Base-by-base conservation (phyloP, 2,797 vertebrate species). In the Buphagus erythrorhynchus region DNA sequence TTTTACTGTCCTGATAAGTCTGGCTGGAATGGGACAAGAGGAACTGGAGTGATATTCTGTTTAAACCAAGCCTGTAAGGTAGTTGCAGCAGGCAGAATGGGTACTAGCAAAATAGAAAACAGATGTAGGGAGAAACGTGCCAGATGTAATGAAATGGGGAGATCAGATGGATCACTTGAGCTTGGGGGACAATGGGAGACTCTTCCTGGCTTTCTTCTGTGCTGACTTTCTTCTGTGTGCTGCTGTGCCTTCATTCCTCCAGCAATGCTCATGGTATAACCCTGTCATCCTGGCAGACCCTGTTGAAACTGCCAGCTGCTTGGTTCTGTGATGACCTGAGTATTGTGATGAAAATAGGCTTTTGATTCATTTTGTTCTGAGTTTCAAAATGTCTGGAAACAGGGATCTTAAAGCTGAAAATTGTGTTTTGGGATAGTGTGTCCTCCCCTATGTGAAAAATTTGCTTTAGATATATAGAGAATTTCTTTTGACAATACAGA, bases 1-100 rank as follows among this genome's bases (percentile, higher is more conserved):
- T 87, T 87, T 89, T 91, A 18, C 40, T 94, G n/a, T 68, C 20
- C 40, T 73, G 42, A 3, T 68, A 72, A 80, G n/a, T 65, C 54
- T 85, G 42, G 2, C 40, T 82, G 71, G 63, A 89, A 48, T 5
- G 21, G 51, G 33, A 59, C 43, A 31, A 74, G 75, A 72, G 25
- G 52, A 38, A 57, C 42, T 74, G 38, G 52, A 65, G 57, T 77
- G 65, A 65, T 65, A 16, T 11, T 87, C 57, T 73, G 18, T 74
- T 87, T 63, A 83, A 74, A 61, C 11, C 49, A 61, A 78, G 48
- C 36, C 66, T 82, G 15, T 33, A 69, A 76, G 42, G 52, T 58
- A 38, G 24, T 63, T 82, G 55, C 16, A 67, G 65, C 4, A 1
- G 78, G 65, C 68, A 77, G 79, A 82, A 58, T 29, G 87, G 71